phyloP scores from a whole-genome alignment of 2,797 vertebrate genomes.

The Oryzias dopingdopingensis region DNA sequence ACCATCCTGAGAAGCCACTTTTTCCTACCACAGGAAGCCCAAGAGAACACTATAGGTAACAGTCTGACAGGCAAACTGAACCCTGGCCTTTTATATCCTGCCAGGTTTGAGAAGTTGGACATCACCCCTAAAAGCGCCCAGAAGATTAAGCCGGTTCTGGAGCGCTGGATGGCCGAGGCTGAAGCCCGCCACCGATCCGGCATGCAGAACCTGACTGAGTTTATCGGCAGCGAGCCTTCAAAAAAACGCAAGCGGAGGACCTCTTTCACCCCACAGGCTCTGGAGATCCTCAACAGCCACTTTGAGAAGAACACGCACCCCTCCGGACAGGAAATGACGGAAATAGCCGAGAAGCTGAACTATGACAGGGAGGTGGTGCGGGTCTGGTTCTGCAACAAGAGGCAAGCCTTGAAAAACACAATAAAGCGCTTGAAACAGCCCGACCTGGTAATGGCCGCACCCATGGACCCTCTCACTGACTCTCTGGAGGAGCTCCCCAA shows the following conservation, averaged over 20 bases:
- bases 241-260: slow-evolving; percentile 99
- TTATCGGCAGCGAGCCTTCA: slow-evolving; percentile 98
- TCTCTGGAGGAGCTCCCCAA: slow-evolving; percentile 94
- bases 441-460: slow-evolving; percentile 81
- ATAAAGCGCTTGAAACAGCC: slow-evolving; percentile 99
- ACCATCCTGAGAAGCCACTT: slow-evolving; percentile 99
- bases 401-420: slow-evolving; percentile 99
- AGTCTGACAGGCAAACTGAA: slow-evolving; percentile 99
- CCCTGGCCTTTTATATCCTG: slow-evolving; percentile 99
- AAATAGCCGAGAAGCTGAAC: slow-evolving; percentile 99
- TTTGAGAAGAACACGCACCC: slow-evolving; percentile 99
- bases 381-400: slow-evolving; percentile 99
- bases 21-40: slow-evolving; percentile 99
- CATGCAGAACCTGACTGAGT: slow-evolving; percentile 99
- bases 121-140: slow-evolving; percentile 99
- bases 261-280: slow-evolving; percentile 99
- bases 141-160: slow-evolving; percentile 99
- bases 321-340: slow-evolving; percentile 99
- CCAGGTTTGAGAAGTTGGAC: slow-evolving; percentile 99
- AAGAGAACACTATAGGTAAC: slow-evolving; percentile 99
- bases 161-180: slow-evolving; percentile 99
- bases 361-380: slow-evolving; percentile 99
- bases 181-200: slow-evolving; percentile 99
- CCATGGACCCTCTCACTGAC: slow-evolving; percentile 92
- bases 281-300: slow-evolving; percentile 99